Conservation (phyloP, 2,888 invertebrate genomes). For the Tinea trinotella region DNA sequence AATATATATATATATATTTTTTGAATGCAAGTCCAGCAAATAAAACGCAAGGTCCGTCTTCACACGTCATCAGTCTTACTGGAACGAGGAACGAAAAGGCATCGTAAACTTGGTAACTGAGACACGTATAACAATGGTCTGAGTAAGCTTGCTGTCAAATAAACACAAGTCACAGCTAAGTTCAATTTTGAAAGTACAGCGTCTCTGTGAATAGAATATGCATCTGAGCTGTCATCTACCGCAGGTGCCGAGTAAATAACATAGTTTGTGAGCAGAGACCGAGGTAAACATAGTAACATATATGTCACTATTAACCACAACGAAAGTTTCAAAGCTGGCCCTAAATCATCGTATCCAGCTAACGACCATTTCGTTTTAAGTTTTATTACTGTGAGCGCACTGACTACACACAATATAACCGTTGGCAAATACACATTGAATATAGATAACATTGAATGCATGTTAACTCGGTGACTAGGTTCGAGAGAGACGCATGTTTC, state of each 20-base stretch:
- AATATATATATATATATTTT: too few relatives aligned
- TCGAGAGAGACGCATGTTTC: constrained; percentile 67
- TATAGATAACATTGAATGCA: constrained; percentile 51
- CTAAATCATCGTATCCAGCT: constrained; percentile 37
- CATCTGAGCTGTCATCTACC: constrained; percentile 26
- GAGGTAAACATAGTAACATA: constrained; percentile 46
- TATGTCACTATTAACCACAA: constrained; percentile 47
- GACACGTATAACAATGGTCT: constrained; percentile 38
- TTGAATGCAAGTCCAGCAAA: too few relatives aligned
- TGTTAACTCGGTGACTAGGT: constrained; percentile 55
- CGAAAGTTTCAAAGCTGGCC: constrained; percentile 49
- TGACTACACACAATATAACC: constrained; percentile 40
- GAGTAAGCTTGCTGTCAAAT: constrained; percentile 34
- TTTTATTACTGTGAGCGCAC: constrained; percentile 41
- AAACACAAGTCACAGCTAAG: constrained; percentile 40
- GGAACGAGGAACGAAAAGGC: constrained; percentile 20
- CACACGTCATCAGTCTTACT: background rate
- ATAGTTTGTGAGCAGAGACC: constrained; percentile 42
- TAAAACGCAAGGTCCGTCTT: too few relatives aligned
- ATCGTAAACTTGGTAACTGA: constrained; percentile 31
- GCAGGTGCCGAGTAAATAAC: constrained; percentile 37
- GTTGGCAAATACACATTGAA: constrained; percentile 54
- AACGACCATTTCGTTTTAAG: constrained; percentile 24
- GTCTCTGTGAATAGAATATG: constrained; percentile 22
- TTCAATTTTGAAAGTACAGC: constrained; percentile 27